These are phyloP conservation scores for Apeira syringaria DNA, from an alignment of 2,888 invertebrate species.

Conservation along the genomic window DNA sequence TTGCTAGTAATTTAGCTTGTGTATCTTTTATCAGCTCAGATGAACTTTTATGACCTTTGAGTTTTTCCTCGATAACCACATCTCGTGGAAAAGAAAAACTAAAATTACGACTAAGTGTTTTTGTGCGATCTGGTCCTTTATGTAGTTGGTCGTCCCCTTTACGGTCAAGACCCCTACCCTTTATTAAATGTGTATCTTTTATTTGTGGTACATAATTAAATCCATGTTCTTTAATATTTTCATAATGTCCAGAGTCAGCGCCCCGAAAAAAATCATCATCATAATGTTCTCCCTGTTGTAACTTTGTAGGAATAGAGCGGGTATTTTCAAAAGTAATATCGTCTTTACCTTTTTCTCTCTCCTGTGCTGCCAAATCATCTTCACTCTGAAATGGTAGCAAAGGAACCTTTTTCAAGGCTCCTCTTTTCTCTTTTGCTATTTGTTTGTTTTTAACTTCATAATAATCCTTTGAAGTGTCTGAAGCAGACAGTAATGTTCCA, in stretches of 20 bases:
- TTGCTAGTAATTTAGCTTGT: constrained; percentile 40
- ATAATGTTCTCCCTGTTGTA: background rate
- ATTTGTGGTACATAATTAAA: too few relatives aligned
- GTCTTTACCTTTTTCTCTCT: background rate
- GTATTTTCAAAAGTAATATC: background rate
- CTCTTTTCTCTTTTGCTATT: constrained; percentile 1
- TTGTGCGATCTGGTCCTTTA: background rate
- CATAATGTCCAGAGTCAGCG: constrained; percentile 1
- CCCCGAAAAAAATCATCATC: constrained; percentile 6
- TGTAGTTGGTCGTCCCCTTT: background rate
- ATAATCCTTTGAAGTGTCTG: background rate
- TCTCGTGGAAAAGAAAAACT: constrained; percentile 47
- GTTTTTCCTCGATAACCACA: constrained; percentile 10
- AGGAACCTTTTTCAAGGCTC: constrained; percentile 6
- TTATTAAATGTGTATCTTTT: background rate
- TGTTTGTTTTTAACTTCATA: background rate
- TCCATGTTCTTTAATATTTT: background rate
- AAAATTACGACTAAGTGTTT: constrained; percentile 31
- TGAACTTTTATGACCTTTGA: constrained; percentile 40
- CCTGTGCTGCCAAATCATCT: background rate
- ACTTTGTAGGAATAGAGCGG: background rate
- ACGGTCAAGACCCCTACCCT: background rate
- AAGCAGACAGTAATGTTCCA: background rate
- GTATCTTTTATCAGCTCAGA: constrained; percentile 53
- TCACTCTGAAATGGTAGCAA: constrained; percentile 5